A percentile compares a stretch with the other conserved stretches of the same genome.
phyloP scores from a whole-genome alignment of 2,113 vertebrate species.

The Psittacula cyanocephala region DNA sequence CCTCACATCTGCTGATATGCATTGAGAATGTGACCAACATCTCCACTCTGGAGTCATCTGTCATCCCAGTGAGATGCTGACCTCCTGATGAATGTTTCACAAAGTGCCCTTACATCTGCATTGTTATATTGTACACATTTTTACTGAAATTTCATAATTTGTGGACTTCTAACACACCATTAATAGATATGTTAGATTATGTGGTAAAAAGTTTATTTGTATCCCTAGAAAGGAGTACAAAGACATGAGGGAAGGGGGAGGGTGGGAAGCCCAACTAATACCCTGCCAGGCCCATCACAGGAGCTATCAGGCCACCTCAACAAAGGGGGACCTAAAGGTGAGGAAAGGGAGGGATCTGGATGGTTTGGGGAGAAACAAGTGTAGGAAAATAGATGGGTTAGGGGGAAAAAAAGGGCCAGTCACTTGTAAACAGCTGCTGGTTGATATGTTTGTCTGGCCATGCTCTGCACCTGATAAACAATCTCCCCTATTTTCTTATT shows the following conservation, averaged over 20 bases:
- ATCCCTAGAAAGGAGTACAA: not conserved
- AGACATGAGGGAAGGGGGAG: rapidly evolving
- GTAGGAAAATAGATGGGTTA: not conserved
- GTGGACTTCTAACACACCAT: not conserved
- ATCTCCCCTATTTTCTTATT: not conserved
- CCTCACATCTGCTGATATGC: rapidly evolving
- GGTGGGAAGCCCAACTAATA: not conserved
- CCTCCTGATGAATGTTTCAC: not conserved
- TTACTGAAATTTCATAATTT: not conserved
- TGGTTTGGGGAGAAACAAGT: not conserved
- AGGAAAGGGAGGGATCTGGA: not conserved
- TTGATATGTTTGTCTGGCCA: rapidly evolving
- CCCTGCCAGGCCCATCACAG: not conserved
- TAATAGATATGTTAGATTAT: not conserved
- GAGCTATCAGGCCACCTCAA: not conserved
- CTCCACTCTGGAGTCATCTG: not conserved
- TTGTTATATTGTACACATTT: not conserved
- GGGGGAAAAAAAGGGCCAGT: not conserved
- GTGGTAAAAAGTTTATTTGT: not conserved
- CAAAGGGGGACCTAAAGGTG: not conserved
- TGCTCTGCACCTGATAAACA: not conserved
- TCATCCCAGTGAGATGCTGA: not conserved
- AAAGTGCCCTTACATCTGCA: not conserved
- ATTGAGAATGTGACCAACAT: rapidly evolving
- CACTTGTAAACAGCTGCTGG: not conserved